A percentile compares a stretch with the other conserved stretches of the same genome.
These are phyloP conservation scores for Etheostoma perlongum DNA, from an alignment of 2,797 vertebrate genomes.

Conservation along the genomic window DNA sequence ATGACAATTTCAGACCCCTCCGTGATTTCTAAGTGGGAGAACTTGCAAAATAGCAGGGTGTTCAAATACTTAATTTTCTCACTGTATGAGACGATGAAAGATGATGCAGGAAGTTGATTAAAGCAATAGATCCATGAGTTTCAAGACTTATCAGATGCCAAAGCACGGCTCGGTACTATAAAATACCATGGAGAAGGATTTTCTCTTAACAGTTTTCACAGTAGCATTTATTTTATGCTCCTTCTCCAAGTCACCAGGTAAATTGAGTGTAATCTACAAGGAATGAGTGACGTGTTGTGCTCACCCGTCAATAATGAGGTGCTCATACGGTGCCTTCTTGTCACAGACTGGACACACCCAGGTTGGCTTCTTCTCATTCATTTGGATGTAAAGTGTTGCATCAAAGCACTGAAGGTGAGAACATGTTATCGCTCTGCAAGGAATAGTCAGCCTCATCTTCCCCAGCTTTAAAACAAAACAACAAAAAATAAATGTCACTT, in stretches of 20 bases:
- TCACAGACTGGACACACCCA: constrained; percentile 99
- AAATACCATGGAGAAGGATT: neutral
- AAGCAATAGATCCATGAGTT: neutral
- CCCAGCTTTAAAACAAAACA: constrained; percentile 86
- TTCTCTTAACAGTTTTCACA: neutral
- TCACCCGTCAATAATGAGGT: constrained; percentile 98
- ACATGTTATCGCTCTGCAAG: constrained; percentile 94
- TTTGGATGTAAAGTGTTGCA: constrained; percentile 98
- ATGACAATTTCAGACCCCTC: too few species aligned
- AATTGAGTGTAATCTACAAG: neutral
- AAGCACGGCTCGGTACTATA: neutral
- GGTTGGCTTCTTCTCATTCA: constrained; percentile 99
- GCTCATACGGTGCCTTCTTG: constrained; percentile 98
- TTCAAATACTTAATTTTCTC: too few species aligned
- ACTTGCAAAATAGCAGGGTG: too few species aligned
- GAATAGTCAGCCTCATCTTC: constrained; percentile 97
- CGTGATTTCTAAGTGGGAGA: too few species aligned
- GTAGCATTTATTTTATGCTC: neutral
- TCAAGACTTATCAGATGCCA: neutral
- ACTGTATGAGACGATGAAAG: neutral
- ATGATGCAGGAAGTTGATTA: neutral
- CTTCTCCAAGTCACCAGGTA: neutral
- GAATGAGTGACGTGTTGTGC: constrained; percentile 51
- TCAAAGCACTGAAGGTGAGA: constrained; percentile 99
- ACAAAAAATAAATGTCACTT: neutral